phyloP scores from a whole-genome alignment of 2,797 vertebrate species.

The Pteronotus mesoamericanus region DNA sequence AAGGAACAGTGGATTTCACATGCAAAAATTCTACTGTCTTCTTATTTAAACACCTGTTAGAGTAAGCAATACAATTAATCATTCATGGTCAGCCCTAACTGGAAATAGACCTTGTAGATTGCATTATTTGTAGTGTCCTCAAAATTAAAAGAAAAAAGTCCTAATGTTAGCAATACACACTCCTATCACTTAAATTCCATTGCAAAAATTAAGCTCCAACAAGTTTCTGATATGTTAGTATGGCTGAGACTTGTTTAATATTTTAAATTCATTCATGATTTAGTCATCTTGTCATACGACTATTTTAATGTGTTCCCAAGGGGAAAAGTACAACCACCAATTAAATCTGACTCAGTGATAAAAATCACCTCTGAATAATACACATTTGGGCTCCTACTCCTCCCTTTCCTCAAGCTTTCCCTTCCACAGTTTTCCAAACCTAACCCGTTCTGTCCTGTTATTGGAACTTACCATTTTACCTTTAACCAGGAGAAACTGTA shows the following conservation, averaged over 20 bases:
- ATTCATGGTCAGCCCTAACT: background rate
- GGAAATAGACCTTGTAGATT: background rate
- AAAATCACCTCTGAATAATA: conserved; percentile 32
- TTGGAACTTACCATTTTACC: background rate
- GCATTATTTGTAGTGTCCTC: background rate
- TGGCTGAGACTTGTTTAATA: conserved; percentile 46
- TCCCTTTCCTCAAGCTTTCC: background rate
- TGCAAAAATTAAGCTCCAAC: conserved; percentile 59
- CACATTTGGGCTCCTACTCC: background rate
- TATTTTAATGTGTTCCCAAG: conserved; percentile 65
- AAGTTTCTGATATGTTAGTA: conserved; percentile 56
- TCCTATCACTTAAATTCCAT: conserved; percentile 28
- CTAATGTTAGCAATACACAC: background rate
- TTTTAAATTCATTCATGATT: conserved; percentile 71
- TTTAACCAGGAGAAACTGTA: background rate
- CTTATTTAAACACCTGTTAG: conserved; percentile 8
- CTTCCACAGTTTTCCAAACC: background rate
- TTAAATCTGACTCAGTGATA: conserved; percentile 43
- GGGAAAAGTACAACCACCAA: conserved; percentile 64
- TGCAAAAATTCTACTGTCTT: background rate
- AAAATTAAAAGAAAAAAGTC: conserved; percentile 1
- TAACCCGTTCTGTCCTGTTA: background rate
- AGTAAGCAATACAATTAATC: background rate
- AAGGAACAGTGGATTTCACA: conserved; percentile 11
- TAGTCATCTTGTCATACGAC: conserved; percentile 41